Evolutionary conservation across 35 echinoderm and acorn worm species (phyloP).

Genomic region (Anneissia japonica): DNA sequence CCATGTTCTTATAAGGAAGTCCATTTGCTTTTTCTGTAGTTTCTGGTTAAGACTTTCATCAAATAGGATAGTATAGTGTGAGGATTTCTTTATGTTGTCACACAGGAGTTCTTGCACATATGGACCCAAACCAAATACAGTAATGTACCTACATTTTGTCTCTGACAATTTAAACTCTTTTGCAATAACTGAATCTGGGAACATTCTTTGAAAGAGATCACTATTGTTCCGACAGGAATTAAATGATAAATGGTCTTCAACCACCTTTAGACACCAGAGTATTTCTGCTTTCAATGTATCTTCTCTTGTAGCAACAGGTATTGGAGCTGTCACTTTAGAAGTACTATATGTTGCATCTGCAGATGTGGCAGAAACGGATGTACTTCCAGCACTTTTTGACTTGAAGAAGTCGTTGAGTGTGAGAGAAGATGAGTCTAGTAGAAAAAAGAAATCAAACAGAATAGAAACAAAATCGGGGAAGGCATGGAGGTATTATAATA

Average conservation of each 20-base stretch:
- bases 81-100: slow-evolving; percentile 27
- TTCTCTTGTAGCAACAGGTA: slow-evolving; percentile 38
- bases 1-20: slow-evolving; percentile 1
- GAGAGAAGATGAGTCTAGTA: background rate
- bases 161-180: slow-evolving; percentile 33
- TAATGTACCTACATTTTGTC: slow-evolving; percentile 28
- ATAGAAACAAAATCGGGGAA: too few species aligned
- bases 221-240: slow-evolving; percentile 28
- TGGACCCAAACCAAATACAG: slow-evolving; percentile 39
- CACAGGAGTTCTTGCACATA: slow-evolving; percentile 29
- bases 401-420: slow-evolving; percentile 23
- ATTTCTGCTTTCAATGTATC: slow-evolving; percentile 52
- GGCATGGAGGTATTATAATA: too few species aligned
- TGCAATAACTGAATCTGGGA: slow-evolving; percentile 54
- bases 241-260: slow-evolving; percentile 39
- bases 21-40: background rate
- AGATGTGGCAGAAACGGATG: slow-evolving; percentile 6
- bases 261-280: slow-evolving; percentile 40
- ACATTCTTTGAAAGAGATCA: slow-evolving; percentile 42
- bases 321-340: background rate
- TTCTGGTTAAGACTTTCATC: background rate
- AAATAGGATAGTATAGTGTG: slow-evolving; percentile 19
- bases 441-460: background rate
- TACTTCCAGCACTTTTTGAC: background rate
- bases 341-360: slow-evolving; percentile 7